These are phyloP conservation scores for Machaerirhynchus nigripectus DNA, from an alignment of 2,113 vertebrate species.

Conservation along the genomic window DNA sequence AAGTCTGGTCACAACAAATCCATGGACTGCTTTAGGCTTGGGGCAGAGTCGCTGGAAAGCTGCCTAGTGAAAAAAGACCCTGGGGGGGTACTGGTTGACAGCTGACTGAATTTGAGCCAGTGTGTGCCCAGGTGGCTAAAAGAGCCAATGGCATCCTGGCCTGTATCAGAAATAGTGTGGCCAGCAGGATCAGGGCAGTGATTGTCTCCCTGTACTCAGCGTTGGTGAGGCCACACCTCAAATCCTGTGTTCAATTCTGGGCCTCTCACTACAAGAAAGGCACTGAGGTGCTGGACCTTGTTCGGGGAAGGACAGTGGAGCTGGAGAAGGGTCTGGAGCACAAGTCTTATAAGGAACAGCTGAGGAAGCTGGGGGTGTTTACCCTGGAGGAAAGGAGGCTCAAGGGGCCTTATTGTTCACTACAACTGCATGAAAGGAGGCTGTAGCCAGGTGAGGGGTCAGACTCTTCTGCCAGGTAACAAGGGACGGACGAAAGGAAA, in stretches of 20 bases:
- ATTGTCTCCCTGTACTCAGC: neutral
- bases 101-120: neutral
- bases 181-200: neutral
- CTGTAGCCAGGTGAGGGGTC: rapidly evolving
- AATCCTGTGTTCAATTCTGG: neutral
- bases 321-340: neutral
- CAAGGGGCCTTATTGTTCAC: too few species aligned
- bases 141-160: neutral
- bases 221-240: neutral
- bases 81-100: rapidly evolving
- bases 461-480: neutral
- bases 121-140: neutral
- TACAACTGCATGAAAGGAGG: neutral
- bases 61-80: neutral
- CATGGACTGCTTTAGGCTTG: neutral
- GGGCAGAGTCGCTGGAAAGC: neutral
- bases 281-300: neutral
- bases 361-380: neutral
- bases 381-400: neutral
- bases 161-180: neutral
- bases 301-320: neutral
- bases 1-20: neutral
- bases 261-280: neutral
- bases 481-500: neutral
- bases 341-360: neutral